Conservation (phyloP, 2,797 vertebrate species). For the Chanos chanos region DNA sequence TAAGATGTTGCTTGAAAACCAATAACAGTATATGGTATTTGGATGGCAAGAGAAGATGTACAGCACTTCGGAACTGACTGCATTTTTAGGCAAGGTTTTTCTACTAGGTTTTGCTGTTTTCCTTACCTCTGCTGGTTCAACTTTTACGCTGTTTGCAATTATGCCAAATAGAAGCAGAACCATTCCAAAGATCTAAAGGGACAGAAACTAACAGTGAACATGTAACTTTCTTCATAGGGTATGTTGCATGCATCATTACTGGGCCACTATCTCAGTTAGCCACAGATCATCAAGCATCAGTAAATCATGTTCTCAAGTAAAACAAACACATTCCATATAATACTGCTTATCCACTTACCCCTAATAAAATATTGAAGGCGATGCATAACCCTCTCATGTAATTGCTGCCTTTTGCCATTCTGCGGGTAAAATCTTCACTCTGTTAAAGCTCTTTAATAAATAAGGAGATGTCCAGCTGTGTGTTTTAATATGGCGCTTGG, state of each 20-base stretch:
- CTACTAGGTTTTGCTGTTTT: constrained; percentile 28
- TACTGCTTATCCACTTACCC: constrained; percentile 16
- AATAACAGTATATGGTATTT: no score
- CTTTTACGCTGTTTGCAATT: constrained; percentile 23
- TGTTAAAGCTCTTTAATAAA: constrained; percentile 20
- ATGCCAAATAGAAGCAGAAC: constrained; percentile 31
- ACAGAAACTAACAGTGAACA: not conserved
- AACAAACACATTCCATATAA: not conserved
- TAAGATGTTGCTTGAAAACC: no score
- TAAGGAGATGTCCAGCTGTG: constrained; percentile 25
- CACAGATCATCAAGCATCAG: no score
- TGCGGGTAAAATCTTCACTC: constrained; percentile 2
- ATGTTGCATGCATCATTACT: no score
- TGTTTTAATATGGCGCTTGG: constrained; percentile 24
- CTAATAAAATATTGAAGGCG: constrained; percentile 31
- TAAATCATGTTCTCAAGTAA: not conserved
- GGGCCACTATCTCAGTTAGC: no score
- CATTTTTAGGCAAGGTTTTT: no score
- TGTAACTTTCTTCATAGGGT: no score
- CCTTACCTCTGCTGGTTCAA: constrained; percentile 19
- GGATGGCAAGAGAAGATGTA: no score
- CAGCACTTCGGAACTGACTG: no score
- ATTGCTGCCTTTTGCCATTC: constrained; percentile 34
- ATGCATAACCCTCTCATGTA: constrained; percentile 37
- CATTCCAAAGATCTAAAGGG: constrained; percentile 23